These are phyloP conservation scores for Lontra canadensis DNA, from an alignment of 2,113 vertebrate genomes.

Conservation along the genomic window DNA sequence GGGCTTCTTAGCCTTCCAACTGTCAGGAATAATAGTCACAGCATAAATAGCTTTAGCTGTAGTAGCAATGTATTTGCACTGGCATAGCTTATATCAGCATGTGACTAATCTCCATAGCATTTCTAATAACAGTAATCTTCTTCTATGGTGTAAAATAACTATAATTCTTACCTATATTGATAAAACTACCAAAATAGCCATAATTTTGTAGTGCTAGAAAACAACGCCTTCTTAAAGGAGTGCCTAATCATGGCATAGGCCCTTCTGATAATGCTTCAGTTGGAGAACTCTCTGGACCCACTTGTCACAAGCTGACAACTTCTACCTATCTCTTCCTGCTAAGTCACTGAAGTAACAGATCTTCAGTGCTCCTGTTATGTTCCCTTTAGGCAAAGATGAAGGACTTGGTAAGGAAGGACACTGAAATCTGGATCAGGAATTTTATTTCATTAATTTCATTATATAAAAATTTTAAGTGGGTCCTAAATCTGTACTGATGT, in stretches of 20 bases:
- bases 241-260: background rate
- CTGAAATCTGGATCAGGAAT: background rate
- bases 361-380: too few relatives aligned
- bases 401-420: background rate
- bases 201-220: slow-evolving; percentile 47
- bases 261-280: background rate
- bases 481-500: background rate
- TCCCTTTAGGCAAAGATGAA: background rate
- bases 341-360: background rate
- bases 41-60: background rate
- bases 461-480: background rate
- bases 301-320: background rate
- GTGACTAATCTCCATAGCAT: slow-evolving; percentile 38
- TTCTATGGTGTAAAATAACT: slow-evolving; percentile 56
- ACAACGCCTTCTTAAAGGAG: background rate
- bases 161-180: slow-evolving; percentile 43
- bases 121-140: slow-evolving; percentile 55
- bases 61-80: background rate
- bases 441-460: slow-evolving; percentile 17
- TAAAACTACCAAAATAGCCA: slow-evolving; percentile 51
- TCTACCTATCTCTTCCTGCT: background rate
- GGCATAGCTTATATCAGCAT: background rate
- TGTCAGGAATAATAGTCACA: background rate
- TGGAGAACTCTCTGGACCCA: background rate
- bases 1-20: background rate